phyloP scores from a whole-genome alignment of 2,888 invertebrate genomes.

The Scaptomyza reducta region DNA sequence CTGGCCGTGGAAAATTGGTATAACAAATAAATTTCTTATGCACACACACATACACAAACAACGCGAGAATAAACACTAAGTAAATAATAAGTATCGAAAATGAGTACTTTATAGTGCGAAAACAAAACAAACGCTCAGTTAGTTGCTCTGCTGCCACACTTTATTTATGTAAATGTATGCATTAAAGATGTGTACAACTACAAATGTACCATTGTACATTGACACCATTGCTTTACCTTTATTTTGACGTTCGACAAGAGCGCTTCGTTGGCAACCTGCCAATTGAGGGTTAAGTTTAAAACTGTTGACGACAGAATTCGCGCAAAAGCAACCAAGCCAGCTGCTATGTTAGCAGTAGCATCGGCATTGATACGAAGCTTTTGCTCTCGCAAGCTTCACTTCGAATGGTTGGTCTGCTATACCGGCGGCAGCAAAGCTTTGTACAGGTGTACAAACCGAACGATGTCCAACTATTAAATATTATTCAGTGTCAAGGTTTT shows the following conservation, averaged over 20 bases:
- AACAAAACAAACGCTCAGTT: slow-evolving; percentile 1
- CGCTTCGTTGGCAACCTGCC: slow-evolving; percentile 36
- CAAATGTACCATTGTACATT: slow-evolving; percentile 3
- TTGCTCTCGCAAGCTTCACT: slow-evolving; percentile 29
- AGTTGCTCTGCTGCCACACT: slow-evolving; percentile 13
- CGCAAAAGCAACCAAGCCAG: slow-evolving; percentile 28
- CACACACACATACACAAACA: background rate
- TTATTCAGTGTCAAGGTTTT: slow-evolving; percentile 62
- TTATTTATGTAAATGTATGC: slow-evolving; percentile 8
- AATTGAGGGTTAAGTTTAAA: slow-evolving; percentile 45
- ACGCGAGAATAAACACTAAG: background rate
- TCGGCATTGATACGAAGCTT: slow-evolving; percentile 33
- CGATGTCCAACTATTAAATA: slow-evolving; percentile 21
- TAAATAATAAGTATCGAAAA: slow-evolving; percentile 23
- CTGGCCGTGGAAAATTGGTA: slow-evolving; percentile 54
- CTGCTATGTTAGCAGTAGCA: slow-evolving; percentile 5
- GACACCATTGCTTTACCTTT: slow-evolving; percentile 33
- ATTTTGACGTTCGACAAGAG: slow-evolving; percentile 14
- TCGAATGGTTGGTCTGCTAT: background rate
- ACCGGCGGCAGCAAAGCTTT: slow-evolving; percentile 35
- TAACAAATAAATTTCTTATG: too few species aligned
- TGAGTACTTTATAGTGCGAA: background rate
- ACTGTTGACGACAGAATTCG: slow-evolving; percentile 53
- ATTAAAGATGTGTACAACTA: background rate
- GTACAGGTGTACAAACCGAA: slow-evolving; percentile 46